Evolutionary conservation across 2,888 invertebrate species (phyloP).

Genomic region (Papilio protenor): DNA sequence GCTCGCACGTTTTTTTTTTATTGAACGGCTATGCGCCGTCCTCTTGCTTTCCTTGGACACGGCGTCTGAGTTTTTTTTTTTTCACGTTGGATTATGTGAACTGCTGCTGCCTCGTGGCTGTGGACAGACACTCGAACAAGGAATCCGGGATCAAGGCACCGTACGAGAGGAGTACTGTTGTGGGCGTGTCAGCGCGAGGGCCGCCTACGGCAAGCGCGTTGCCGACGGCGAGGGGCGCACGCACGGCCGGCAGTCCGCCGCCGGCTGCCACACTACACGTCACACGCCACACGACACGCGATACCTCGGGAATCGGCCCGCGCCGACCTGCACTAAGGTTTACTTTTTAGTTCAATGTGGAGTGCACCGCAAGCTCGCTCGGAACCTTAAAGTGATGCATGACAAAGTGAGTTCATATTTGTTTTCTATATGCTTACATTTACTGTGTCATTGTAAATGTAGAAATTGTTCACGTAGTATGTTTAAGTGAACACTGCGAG

Average conservation of each 20-base stretch:
- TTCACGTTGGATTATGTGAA: too few species aligned
- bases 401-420: conserved; percentile 1
- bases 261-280: not conserved
- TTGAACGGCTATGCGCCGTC: too few species aligned
- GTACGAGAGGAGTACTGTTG: not conserved
- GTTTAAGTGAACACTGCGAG: too few species aligned
- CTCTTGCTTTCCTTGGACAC: too few species aligned
- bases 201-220: not conserved
- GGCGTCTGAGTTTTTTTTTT: too few species aligned
- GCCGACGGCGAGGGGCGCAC: not conserved
- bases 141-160: not conserved
- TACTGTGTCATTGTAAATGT: not conserved
- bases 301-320: not conserved
- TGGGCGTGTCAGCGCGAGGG: not conserved
- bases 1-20: too few species aligned
- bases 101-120: too few species aligned
- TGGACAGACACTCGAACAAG: not conserved
- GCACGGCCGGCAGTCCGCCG: not conserved
- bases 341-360: not conserved
- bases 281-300: not conserved
- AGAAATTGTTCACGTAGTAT: too few species aligned
- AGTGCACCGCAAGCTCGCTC: not conserved
- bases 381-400: not conserved
- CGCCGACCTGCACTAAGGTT: not conserved
- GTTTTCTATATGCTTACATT: not conserved